Percentiles rank a stretch among this genome's conserved stretches.
Conservation (phyloP, 2,113 vertebrate species). For the Oreochromis spilurus region DNA sequence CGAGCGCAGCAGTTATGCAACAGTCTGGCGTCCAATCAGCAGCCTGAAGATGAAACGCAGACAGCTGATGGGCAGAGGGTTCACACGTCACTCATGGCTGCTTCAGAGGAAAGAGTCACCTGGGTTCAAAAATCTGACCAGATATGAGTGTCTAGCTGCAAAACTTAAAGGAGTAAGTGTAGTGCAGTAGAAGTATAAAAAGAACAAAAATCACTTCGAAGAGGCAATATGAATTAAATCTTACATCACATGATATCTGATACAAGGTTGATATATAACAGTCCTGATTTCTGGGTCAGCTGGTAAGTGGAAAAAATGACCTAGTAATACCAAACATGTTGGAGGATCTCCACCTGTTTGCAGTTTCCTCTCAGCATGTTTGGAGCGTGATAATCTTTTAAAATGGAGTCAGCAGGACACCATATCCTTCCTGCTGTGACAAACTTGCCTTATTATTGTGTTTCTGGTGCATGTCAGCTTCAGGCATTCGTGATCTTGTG, state of each 20-base stretch:
- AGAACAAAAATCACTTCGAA: neutral
- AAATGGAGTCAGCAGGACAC: neutral
- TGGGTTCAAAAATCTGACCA: neutral
- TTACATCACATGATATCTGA: neutral
- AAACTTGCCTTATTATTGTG: neutral
- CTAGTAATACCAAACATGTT: neutral
- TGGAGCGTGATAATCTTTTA: neutral
- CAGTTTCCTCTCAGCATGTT: neutral
- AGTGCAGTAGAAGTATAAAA: neutral
- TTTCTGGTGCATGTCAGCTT: neutral
- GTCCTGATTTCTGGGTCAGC: neutral
- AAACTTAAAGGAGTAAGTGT: neutral
- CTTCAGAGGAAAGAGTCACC: neutral
- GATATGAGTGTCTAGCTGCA: neutral
- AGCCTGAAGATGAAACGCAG: neutral
- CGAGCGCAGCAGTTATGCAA: neutral
- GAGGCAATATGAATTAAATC: neutral
- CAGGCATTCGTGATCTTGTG: neutral
- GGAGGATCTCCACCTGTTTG: neutral
- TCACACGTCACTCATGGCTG: neutral
- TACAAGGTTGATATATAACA: neutral
- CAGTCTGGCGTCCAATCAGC: neutral
- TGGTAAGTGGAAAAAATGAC: neutral
- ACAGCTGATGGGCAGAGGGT: neutral
- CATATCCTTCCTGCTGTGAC: neutral